These are phyloP conservation scores for Fragum whitleyi DNA, from an alignment of 2,888 invertebrate species.

Conservation along the genomic window DNA sequence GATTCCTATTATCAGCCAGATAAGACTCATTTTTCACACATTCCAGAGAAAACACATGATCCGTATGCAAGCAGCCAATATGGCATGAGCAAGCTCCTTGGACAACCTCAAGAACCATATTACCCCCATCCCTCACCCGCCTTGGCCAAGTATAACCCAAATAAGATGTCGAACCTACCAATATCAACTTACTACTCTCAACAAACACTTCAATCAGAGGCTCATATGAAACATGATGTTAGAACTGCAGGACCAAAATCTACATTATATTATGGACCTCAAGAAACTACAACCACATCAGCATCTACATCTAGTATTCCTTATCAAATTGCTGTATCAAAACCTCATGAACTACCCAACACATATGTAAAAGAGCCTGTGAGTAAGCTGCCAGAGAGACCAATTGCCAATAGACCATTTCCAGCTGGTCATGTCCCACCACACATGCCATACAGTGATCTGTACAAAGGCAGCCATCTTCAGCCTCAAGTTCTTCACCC, in stretches of 20 bases:
- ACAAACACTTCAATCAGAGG: background rate
- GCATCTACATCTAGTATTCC: conserved; percentile 35
- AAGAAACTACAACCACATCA: conserved; percentile 2
- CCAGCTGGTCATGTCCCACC: conserved; percentile 36
- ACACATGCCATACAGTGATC: conserved; percentile 37
- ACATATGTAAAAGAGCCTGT: conserved; percentile 19
- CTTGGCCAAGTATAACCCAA: conserved; percentile 30
- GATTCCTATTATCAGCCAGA: conserved; percentile 49
- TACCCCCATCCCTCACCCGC: conserved; percentile 31
- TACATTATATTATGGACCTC: conserved; percentile 52
- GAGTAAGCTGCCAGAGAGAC: conserved; percentile 25
- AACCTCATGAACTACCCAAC: background rate
- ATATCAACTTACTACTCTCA: conserved; percentile 6
- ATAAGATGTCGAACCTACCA: conserved; percentile 2
- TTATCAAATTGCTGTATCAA: conserved; percentile 47
- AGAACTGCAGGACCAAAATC: conserved; percentile 30
- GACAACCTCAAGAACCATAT: conserved; percentile 29
- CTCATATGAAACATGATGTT: conserved; percentile 19
- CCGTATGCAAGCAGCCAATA: conserved; percentile 30
- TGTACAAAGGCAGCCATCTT: conserved; percentile 49
- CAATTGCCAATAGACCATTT: conserved; percentile 18
- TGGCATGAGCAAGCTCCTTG: conserved; percentile 36
- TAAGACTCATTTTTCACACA: conserved; percentile 42
- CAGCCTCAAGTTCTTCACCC: conserved; percentile 47
- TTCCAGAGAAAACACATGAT: conserved; percentile 29